Evolutionary conservation across 2,888 invertebrate genomes (phyloP).

Genomic region (Lithophane ornitopus): DNA sequence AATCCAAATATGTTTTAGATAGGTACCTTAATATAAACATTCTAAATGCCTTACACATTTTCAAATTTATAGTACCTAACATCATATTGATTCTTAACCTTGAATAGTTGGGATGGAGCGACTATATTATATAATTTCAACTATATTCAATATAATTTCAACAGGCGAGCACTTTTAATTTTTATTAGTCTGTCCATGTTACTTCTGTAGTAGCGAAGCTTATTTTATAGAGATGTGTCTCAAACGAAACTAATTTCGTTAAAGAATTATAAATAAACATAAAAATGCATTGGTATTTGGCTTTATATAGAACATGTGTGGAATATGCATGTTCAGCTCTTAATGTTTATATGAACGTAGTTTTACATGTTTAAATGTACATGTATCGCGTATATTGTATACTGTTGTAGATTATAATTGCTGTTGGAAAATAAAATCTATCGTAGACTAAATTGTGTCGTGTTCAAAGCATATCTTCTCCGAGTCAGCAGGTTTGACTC

Average conservation of each 20-base stretch:
- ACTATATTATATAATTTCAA: slow-evolving; percentile 31
- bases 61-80: neutral
- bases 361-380: slow-evolving; percentile 76
- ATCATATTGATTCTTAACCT: neutral
- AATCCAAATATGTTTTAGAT: slow-evolving; percentile 3
- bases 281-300: slow-evolving; percentile 91
- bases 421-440: slow-evolving; percentile 78
- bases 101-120: slow-evolving; percentile 4
- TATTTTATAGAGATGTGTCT: slow-evolving; percentile 66
- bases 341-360: slow-evolving; percentile 84
- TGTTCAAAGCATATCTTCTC: slow-evolving; percentile 85
- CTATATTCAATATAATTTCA: slow-evolving; percentile 30
- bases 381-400: slow-evolving; percentile 77
- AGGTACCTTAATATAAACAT: neutral
- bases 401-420: slow-evolving; percentile 82
- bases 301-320: slow-evolving; percentile 89
- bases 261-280: slow-evolving; percentile 84
- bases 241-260: slow-evolving; percentile 67
- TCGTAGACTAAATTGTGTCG: slow-evolving; percentile 81
- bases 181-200: slow-evolving; percentile 51
- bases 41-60: neutral
- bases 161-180: slow-evolving; percentile 51
- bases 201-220: slow-evolving; percentile 66
- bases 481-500: slow-evolving; percentile 78
- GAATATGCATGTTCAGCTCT: slow-evolving; percentile 86